A percentile compares a stretch with the other conserved stretches of the same genome.
These are phyloP conservation scores for Amphipyra tragopoginis DNA, from an alignment of 2,888 invertebrate species.

Conservation along the genomic window DNA sequence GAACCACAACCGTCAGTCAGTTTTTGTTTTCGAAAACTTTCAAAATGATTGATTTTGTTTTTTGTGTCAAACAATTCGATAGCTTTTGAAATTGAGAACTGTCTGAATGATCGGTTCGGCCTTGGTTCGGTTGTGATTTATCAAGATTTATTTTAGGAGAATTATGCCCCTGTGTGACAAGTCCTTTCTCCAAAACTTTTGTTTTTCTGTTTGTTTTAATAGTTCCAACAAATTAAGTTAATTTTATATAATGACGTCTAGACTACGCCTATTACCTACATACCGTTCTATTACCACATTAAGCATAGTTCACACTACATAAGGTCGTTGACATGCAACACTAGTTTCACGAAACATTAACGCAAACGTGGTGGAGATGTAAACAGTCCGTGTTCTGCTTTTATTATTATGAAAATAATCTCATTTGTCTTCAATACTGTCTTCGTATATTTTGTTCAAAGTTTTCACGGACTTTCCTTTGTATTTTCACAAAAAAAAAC, in stretches of 20 bases:
- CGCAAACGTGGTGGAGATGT: not conserved
- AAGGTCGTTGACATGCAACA: constrained; percentile 29
- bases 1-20: too few relatives aligned
- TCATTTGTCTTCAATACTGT: constrained; percentile 12
- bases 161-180: too few relatives aligned
- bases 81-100: too few relatives aligned
- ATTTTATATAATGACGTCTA: constrained; percentile 32
- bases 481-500: constrained; percentile 7
- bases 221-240: not conserved
- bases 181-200: too few relatives aligned
- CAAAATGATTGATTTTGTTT: too few relatives aligned
- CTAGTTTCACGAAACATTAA: constrained; percentile 1
- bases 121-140: too few relatives aligned
- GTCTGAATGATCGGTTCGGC: too few relatives aligned
- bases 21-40: too few relatives aligned
- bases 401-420: constrained; percentile 8
- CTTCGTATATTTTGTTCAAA: not conserved
- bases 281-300: constrained; percentile 9
- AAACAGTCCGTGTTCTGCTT: not conserved
- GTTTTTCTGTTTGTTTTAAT: too few relatives aligned
- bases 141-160: too few relatives aligned
- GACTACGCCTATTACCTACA: constrained; percentile 28
- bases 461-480: constrained; percentile 16
- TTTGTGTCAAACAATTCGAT: too few relatives aligned
- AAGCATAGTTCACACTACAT: constrained; percentile 11